These are phyloP conservation scores for Channa maculata DNA, from an alignment of 2,113 vertebrate genomes.

Conservation along the genomic window DNA sequence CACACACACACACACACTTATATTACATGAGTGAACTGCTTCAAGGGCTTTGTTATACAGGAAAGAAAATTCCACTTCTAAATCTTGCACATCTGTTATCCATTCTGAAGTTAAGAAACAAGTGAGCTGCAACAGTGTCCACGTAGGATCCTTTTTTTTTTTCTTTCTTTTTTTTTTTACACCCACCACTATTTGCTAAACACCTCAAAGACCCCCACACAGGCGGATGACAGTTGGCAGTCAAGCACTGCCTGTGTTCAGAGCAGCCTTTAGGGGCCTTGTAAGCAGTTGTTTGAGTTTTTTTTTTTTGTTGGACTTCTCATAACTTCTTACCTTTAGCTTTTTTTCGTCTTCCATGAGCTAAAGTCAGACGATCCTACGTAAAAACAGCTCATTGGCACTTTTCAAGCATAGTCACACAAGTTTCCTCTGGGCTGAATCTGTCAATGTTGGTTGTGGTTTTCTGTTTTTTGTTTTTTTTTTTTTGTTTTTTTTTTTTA, in stretches of 20 bases:
- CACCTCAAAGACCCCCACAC: slow-evolving; percentile 22
- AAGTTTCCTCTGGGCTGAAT: too few relatives aligned
- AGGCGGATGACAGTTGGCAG: slow-evolving; percentile 28
- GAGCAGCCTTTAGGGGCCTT: slow-evolving; percentile 37
- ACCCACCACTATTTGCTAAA: slow-evolving; percentile 40
- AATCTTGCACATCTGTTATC: slow-evolving; percentile 78
- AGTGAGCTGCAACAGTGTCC: slow-evolving; percentile 65
- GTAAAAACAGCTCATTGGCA: too few relatives aligned
- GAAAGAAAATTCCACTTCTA: slow-evolving; percentile 70
- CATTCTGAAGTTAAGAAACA: slow-evolving; percentile 71
- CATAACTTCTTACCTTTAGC: too few relatives aligned
- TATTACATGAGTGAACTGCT: slow-evolving; percentile 51
- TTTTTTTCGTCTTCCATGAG: too few relatives aligned
- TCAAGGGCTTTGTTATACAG: slow-evolving; percentile 74
- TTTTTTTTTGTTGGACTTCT: too few relatives aligned
- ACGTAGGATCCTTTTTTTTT: slow-evolving; percentile 47
- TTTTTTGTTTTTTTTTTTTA: too few relatives aligned
- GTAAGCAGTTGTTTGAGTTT: slow-evolving; percentile 34
- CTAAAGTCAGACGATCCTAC: too few relatives aligned
- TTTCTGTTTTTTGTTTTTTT: too few relatives aligned
- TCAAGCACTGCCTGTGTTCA: too few relatives aligned
- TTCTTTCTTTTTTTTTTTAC: slow-evolving; percentile 9
- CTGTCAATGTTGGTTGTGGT: too few relatives aligned
- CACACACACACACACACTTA: slow-evolving; percentile 37
- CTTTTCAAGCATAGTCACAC: too few relatives aligned